Evolutionary conservation across 2,113 vertebrate species (phyloP).

Genomic region (Heterochromis multidens): DNA sequence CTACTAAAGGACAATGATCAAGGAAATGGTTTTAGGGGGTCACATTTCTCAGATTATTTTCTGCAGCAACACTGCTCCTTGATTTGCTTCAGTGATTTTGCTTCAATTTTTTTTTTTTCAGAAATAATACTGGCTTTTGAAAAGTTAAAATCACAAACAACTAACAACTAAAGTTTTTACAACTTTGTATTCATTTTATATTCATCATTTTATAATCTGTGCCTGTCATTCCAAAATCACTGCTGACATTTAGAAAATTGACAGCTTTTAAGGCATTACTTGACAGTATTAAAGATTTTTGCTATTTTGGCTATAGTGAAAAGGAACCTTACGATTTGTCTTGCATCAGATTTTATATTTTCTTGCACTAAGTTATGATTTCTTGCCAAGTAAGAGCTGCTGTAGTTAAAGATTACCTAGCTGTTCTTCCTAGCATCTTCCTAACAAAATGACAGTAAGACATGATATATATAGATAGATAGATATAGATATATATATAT

Average conservation of each 20-base stretch:
- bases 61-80: neutral
- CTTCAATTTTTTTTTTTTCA: fast-evolving
- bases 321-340: neutral
- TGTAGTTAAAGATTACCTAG: no score
- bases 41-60: neutral
- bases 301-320: neutral
- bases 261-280: neutral
- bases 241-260: neutral
- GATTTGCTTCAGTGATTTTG: neutral
- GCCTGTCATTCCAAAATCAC: neutral
- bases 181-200: neutral
- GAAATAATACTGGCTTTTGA: neutral
- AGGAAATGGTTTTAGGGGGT: neutral
- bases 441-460: no score
- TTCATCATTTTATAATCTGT: neutral
- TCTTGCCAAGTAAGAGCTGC: neutral
- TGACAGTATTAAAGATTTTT: neutral
- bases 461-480: no score
- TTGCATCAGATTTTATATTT: neutral
- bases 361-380: neutral
- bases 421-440: no score
- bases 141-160: neutral
- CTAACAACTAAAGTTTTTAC: no score
- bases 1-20: neutral
- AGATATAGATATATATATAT: neutral